Base-by-base conservation (phyloP, 2,888 invertebrate species). In the Anoncus sp. region DNA sequence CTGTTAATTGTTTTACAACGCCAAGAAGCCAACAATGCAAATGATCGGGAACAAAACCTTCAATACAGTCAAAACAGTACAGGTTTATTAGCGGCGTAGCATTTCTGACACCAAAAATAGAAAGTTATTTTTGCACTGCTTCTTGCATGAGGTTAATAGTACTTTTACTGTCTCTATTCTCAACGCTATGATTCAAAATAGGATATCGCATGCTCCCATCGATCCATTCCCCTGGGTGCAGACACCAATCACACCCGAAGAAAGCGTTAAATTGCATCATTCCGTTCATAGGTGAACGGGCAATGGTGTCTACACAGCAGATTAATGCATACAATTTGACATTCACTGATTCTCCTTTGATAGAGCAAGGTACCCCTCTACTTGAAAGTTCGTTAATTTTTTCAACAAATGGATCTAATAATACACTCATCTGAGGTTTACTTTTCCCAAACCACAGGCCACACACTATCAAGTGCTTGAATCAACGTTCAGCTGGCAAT, bases 271-370 rank as follows among this genome's bases (percentile, higher is more conserved):
- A n/a, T n/a, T n/a, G n/a, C n/a, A n/a, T n/a, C n/a, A n/a, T n/a
- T n/a, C n/a, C n/a, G n/a, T n/a, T n/a, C 24, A 59, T 60, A 22
- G 43, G 43, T 16, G 59, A 43, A 24, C 70, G 70, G 22, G 70
- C 59, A n/a, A 45, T 6, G 5, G 59, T 43, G 24, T 70, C 70
- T 0, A 70, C 60, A n/a, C n/a, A n/a, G n/a, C n/a, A n/a, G n/a
- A n/a, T n/a, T n/a, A n/a, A n/a, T n/a, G n/a, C n/a, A n/a, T 70
- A 70, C 43, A 70, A 38, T 18, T 70, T 70, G 6, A 70, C 31
- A 38, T 24, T 40, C 1, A 57, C 38, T 12, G 20, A 10, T 59
- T 43, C 47, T 22, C 70, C 70, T 49, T 65, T 7, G 31, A 43
- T 24, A n/a, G 12, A 10, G 59, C 12, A 14, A 45, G 38, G 38